Percentiles rank a stretch among this genome's conserved stretches.
phyloP scores from a whole-genome alignment of 2,113 vertebrate species.

The Xenus cinereus region DNA sequence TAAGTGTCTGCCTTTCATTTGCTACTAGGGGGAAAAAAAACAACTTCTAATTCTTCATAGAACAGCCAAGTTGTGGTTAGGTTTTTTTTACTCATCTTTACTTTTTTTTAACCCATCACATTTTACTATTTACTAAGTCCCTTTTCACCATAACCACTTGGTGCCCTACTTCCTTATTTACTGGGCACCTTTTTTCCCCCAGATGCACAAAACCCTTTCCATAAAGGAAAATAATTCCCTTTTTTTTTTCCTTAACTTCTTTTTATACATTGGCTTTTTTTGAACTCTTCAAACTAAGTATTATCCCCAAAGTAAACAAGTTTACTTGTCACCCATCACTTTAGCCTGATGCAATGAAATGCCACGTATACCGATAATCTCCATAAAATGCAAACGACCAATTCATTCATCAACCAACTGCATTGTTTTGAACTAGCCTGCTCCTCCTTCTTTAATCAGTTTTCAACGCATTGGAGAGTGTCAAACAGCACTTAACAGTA shows the following conservation, averaged over 20 bases:
- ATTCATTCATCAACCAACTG: background rate
- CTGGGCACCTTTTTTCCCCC: fast-evolving
- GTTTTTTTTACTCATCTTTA: no score
- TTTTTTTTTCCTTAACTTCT: background rate
- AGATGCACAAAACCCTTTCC: background rate
- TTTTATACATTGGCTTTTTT: background rate
- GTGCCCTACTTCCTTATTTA: background rate
- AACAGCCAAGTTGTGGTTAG: background rate
- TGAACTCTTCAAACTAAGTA: background rate
- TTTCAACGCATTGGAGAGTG: background rate
- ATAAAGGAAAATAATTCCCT: background rate
- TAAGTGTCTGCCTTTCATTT: background rate
- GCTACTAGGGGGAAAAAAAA: background rate
- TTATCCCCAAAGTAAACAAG: background rate
- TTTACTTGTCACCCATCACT: background rate
- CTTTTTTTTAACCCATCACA: no score
- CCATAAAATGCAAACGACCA: background rate
- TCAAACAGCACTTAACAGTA: background rate
- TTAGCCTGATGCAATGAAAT: background rate
- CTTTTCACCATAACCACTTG: background rate
- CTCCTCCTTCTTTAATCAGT: background rate
- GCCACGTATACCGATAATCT: background rate
- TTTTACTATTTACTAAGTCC: background rate
- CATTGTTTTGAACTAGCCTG: background rate
- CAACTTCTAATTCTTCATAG: background rate